These are phyloP conservation scores for Raja brachyura DNA, from an alignment of 2,113 vertebrate species.

Conservation along the genomic window DNA sequence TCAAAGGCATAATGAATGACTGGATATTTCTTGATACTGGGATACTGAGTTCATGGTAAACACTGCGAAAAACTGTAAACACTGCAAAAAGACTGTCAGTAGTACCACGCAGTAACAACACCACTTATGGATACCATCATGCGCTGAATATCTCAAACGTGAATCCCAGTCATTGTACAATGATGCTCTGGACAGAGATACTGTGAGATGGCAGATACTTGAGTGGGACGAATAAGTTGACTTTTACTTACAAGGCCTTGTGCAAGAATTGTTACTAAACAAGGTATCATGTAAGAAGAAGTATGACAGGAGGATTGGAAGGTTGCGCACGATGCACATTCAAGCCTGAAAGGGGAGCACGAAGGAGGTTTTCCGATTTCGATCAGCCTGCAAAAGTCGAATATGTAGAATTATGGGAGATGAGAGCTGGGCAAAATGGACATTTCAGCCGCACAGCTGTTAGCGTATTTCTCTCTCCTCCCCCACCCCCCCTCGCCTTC, in stretches of 20 bases:
- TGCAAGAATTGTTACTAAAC: neutral
- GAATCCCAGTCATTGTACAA: too few relatives aligned
- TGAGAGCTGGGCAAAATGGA: neutral
- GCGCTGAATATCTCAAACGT: too few relatives aligned
- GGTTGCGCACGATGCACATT: neutral
- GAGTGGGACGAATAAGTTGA: neutral
- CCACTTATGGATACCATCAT: too few relatives aligned
- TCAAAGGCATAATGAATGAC: too few relatives aligned
- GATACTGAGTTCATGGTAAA: too few relatives aligned
- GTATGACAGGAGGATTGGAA: too few relatives aligned
- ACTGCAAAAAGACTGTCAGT: too few relatives aligned
- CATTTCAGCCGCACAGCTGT: neutral
- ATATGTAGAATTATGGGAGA: neutral
- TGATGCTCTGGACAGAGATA: too few relatives aligned
- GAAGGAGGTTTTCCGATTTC: neutral
- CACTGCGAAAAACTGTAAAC: too few relatives aligned
- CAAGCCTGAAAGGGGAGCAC: neutral
- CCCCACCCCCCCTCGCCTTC: neutral
- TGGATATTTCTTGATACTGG: too few relatives aligned
- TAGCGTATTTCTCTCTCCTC: neutral
- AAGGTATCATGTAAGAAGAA: neutral
- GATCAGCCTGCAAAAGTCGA: neutral
- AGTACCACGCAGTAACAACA: too few relatives aligned
- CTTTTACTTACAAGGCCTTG: neutral
- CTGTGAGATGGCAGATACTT: too few relatives aligned